Evolutionary conservation across 2,113 vertebrate genomes (phyloP).

Genomic region (Zosterops pallidus): DNA sequence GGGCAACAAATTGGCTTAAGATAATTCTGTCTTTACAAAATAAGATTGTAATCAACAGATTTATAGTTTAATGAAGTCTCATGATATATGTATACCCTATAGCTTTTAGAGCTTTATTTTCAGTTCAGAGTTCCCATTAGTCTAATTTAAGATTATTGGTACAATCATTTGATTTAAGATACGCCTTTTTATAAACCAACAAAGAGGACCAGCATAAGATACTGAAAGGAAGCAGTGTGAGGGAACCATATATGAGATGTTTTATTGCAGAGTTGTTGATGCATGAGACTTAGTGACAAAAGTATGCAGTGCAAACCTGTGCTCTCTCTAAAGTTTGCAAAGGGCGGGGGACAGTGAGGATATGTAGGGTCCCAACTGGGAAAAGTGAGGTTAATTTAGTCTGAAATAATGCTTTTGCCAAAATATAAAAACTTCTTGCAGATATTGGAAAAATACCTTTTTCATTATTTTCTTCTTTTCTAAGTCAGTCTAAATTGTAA

Average conservation of each 20-base stretch:
- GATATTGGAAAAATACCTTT: background rate
- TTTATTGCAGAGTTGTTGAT: background rate
- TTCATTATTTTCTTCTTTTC: background rate
- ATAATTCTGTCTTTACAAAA: slow-evolving; percentile 41
- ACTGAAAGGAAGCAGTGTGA: background rate
- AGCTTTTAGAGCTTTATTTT: slow-evolving; percentile 37
- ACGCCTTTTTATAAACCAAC: background rate
- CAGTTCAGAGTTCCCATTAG: background rate
- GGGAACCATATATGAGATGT: background rate
- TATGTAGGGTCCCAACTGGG: background rate
- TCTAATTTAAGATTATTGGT: slow-evolving; percentile 23
- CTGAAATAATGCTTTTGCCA: background rate
- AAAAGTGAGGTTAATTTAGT: background rate
- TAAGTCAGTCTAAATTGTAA: background rate
- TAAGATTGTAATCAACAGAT: slow-evolving; percentile 31
- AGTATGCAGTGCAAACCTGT: background rate
- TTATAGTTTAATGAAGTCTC: slow-evolving; percentile 33
- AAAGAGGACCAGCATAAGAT: background rate
- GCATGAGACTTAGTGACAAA: background rate
- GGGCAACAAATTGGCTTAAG: slow-evolving; percentile 42
- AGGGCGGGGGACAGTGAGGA: background rate
- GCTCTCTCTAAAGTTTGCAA: background rate
- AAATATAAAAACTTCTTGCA: background rate
- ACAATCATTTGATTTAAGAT: slow-evolving; percentile 20
- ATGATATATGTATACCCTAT: background rate